phyloP scores from a whole-genome alignment of 2,113 vertebrate species.

The Castor canadensis region DNA sequence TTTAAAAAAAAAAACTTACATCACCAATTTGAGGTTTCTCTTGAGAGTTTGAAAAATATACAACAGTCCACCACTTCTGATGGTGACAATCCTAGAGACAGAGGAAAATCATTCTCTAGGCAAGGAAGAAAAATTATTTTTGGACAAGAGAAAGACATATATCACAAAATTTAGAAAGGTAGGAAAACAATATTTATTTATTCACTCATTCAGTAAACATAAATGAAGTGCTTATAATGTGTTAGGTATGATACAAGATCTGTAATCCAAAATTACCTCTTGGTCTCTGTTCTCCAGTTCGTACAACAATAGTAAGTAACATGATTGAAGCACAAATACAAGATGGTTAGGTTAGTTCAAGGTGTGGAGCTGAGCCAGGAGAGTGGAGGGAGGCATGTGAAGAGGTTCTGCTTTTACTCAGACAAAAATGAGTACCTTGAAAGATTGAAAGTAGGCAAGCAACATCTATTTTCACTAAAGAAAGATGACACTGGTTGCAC shows the following conservation, averaged over 20 bases:
- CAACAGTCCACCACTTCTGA: background rate
- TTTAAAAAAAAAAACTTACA: background rate
- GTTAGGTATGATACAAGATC: background rate
- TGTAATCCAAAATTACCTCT: background rate
- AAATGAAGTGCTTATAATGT: background rate
- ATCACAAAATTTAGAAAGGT: background rate
- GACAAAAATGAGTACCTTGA: background rate
- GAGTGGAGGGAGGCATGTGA: background rate
- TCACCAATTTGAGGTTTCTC: background rate
- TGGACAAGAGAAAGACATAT: background rate
- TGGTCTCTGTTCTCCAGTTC: background rate
- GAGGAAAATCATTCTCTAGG: background rate
- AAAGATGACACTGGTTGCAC: background rate
- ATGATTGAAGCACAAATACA: background rate
- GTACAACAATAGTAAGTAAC: background rate
- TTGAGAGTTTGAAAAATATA: slow-evolving; percentile 1
- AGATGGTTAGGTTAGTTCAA: background rate
- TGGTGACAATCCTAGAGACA: background rate
- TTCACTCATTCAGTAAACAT: background rate
- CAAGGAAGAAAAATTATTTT: background rate
- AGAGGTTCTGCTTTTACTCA: background rate
- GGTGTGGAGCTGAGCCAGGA: background rate
- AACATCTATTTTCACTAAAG: background rate
- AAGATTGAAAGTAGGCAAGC: background rate
- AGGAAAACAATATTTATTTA: background rate